Evolutionary conservation across 2,888 invertebrate species (phyloP), one percentile per base, ranked within the genome.

Genomic region (Oxystoma pomonae): DNA sequence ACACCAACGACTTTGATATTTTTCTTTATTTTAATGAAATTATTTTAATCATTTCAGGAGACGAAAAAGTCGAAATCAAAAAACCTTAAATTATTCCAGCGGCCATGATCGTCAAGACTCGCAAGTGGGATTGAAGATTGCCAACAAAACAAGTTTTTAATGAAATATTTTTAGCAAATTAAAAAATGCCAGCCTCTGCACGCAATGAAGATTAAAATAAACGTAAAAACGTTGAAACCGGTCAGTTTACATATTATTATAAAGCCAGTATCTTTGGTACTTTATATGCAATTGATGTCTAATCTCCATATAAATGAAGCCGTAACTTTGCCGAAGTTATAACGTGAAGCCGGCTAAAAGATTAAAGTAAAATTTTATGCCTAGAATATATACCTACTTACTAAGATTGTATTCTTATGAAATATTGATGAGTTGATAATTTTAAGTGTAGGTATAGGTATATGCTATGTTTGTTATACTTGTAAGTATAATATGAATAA

Each of bases 261-360:
- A 35, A 35, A 7, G 35, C 7, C 53, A 53, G 53, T 53, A 17
- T 53, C 17, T 53, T 53, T n/a, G 17, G 53, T 19, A 53, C 53
- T 53, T 53, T 53, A 53, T 53, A 53, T 53, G 53, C 53, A 53
- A 53, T 53, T 19, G 53, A 16, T 53, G 53, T 53, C 53, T 3
- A 53, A 17, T 53, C n/a, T 19, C 17, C 19, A 53, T 53, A 17
- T 53, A 53, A 53, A 53, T 53, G 53, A 53, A 53, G 53, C n/a
- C 53, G 53, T 53, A 53, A 9, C 53, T 53, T 53, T 53, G 53
- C 53, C 35, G 12, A 35, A 12, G 5, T 35, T 35, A 35, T 35
- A 7, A n/a, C n/a, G 35, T 12, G 5, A 12, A 35, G 35, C 12
- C 35, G 35, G 35, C 35, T 12, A 35, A 35, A 35, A 12, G 35